Conservation (phyloP, 1,140 invertebrate genomes). For the Aethina tumida region DNA sequence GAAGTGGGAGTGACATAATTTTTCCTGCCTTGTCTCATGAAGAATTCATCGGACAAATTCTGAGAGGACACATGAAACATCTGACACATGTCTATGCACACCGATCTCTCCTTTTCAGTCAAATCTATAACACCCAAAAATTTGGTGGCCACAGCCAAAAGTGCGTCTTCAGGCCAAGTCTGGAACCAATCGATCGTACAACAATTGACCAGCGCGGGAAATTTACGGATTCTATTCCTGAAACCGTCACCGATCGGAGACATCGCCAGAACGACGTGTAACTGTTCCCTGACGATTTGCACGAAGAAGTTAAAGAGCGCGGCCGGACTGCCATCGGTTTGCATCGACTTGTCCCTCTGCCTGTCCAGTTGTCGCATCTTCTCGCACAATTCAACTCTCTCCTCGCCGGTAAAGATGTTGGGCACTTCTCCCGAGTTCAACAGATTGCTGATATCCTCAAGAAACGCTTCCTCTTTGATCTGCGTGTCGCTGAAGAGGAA, state of each 20-base stretch:
- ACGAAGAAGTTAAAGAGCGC: conserved; percentile 92
- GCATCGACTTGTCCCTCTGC: conserved; percentile 77
- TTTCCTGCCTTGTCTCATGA: conserved; percentile 56
- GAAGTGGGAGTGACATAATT: conserved; percentile 93
- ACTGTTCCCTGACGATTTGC: conserved; percentile 78
- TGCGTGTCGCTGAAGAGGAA: conserved; percentile 58
- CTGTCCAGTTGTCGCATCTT: conserved; percentile 88
- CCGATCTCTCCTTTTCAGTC: conserved; percentile 54
- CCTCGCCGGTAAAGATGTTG: conserved; percentile 80
- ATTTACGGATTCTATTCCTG: conserved; percentile 80
- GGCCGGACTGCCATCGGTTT: conserved; percentile 84
- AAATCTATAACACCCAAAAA: conserved; percentile 83
- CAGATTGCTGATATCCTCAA: conserved; percentile 91
- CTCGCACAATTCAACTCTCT: conserved; percentile 87
- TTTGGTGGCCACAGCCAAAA: conserved; percentile 80
- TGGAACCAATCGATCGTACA: conserved; percentile 98
- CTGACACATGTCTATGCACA: conserved; percentile 82
- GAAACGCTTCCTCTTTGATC: conserved; percentile 88
- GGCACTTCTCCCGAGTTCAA: conserved; percentile 91
- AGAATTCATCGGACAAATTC: conserved; percentile 62
- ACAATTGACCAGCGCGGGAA: conserved; percentile 90
- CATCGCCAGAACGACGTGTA: conserved; percentile 89
- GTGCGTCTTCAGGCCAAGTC: conserved; percentile 89
- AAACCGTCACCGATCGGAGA: conserved; percentile 83
- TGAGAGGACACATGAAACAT: conserved; percentile 81